Base-by-base conservation (phyloP, 2,888 invertebrate genomes). In the Tanytarsus gracilentus region DNA sequence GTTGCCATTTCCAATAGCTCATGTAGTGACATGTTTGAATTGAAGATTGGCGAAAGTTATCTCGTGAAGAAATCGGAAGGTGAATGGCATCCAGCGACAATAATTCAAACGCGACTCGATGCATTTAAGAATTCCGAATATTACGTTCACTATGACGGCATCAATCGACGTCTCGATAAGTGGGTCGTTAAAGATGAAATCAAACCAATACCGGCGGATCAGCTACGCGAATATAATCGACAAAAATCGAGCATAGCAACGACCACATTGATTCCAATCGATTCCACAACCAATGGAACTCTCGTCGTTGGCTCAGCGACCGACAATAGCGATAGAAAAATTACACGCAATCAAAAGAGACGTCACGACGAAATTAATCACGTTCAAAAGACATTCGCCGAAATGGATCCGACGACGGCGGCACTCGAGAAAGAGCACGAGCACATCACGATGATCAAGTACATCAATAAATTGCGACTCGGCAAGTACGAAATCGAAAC, bases 331-430 rank as follows among this genome's bases (percentile, higher is more conserved):
- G 91, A 91, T 68, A 78, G 90, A 61, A 94, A 94, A 77, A 86
- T 95, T 67, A 95, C 94, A n/a, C 80, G 97, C 64, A 95, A 97
- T 71, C 96, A 97, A 70, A 97, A 97, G 77, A 79, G 97, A 68
- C 85, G 93, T 72, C 96, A 96, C 72, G 96, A 97, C 76, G 97
- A 97, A 78, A 97, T 97, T 66, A 97, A 98, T 76, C 97, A 98
- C 71, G 88, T 97, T 52, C 96, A 97, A 72, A 95, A 95, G 76
- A 91, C 92, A 65, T 82, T 92, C 75, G 94, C 92, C 0, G 96
- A 97, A 76, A 94, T 97, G 92, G 96, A 95, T 71, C 95, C 96
- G 0, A 94, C 94, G 5, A 96, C 95, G 52, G 96, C 95, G n/a
- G 95, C 95, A 2, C 76, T 97, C 61, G 97, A 97, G 71, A 95